Evolutionary conservation across 2,888 invertebrate species (phyloP), one percentile per base, ranked within the genome.

Genomic region (Harpalus rufipes): DNA sequence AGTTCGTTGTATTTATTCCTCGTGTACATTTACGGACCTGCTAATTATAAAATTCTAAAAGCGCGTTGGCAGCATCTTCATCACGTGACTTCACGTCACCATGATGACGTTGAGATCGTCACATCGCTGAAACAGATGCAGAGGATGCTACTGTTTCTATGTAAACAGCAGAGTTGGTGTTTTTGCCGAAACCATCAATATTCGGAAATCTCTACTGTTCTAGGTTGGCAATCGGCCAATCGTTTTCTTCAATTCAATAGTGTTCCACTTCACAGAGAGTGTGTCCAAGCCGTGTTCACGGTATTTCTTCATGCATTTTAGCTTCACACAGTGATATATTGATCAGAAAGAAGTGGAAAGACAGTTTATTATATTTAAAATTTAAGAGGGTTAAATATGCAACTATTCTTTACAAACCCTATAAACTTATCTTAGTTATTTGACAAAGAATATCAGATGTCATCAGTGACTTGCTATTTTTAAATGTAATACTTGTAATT

Each of bases 181-280:
- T 76, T 83, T 83, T 76, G 59, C 76, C 8, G 21, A 41, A 74
- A 74, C 74, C 74, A 76, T 83, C 83, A 61, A 83, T 83, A 83
- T 59, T 76, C 59, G 32, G 44, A 68, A 81, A 81, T 81, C 65
- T 81, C 81, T 32, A 32, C 72, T 76, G 83, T 83, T 83, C 59
- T 74, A 83, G 41, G 61, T 83, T 83, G 83, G 83, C 83, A 21
- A 83, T 41, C 72, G 76, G 74, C 83, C 83, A 83, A 83, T 76
- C 58, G 76, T 59, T 72, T 83, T 41, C 74, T 74, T 83, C 83
- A 83, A 74, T 83, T 72, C 83, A 83, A 82, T 82, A 72, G 82
- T 82, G 74, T 61, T 83, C 76, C 72, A 76, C 83, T 83, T 83
- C 74, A 61, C 39, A 39, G 39, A 25, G 61, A 74, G 83, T 74